Evolutionary conservation across 2,113 vertebrate species (phyloP).

Genomic region (Spea multiplicata): DNA sequence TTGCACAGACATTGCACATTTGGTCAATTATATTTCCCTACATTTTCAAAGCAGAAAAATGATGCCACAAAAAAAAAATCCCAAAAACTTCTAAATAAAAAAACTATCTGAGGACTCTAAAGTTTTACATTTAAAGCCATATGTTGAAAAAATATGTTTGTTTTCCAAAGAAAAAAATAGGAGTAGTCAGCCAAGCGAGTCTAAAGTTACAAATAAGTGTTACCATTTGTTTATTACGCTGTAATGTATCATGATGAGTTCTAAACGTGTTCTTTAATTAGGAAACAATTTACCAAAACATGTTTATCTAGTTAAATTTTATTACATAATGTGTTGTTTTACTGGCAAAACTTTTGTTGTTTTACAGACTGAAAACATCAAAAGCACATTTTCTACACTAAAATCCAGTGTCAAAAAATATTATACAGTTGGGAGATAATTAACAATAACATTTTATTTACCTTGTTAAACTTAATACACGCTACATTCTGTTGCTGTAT

Average conservation of each 20-base stretch:
- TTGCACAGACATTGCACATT: neutral
- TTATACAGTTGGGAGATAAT: conserved; percentile 45
- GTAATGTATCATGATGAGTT: conserved; percentile 38
- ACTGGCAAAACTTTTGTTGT: conserved; percentile 40
- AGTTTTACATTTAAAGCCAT: conserved; percentile 34
- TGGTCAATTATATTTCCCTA: neutral
- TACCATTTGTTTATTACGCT: conserved; percentile 41
- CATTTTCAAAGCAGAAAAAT: neutral
- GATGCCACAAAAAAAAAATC: neutral
- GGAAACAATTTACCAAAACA: conserved; percentile 44
- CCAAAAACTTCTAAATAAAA: neutral
- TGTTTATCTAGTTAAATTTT: conserved; percentile 42
- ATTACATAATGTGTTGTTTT: conserved; percentile 32
- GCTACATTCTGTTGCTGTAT: conserved; percentile 21
- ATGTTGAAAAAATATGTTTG: conserved; percentile 34
- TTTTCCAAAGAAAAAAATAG: conserved; percentile 3
- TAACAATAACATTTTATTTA: conserved; percentile 48
- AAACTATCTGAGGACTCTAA: neutral
- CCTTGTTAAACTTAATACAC: conserved; percentile 40
- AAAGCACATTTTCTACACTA: neutral
- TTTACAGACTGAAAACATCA: conserved; percentile 10
- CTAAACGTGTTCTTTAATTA: conserved; percentile 46
- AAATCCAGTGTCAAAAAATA: conserved; percentile 25
- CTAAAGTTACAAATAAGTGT: conserved; percentile 36
- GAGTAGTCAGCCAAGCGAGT: conserved; percentile 15